These are phyloP conservation scores for Urocolius indicus DNA, from an alignment of 2,113 vertebrate species.

Conservation along the genomic window DNA sequence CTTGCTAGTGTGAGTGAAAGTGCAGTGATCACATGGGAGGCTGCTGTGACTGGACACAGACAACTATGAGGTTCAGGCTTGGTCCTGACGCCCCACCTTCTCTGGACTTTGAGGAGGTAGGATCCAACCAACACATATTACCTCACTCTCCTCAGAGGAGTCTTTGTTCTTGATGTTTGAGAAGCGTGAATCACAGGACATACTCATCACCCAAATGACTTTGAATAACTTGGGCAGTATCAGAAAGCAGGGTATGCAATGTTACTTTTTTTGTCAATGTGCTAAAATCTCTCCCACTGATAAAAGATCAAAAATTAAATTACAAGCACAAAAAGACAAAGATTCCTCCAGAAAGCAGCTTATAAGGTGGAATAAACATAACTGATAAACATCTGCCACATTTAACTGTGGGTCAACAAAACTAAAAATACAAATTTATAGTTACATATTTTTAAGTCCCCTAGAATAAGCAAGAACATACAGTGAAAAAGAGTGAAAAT, in stretches of 20 bases:
- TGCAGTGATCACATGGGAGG: not conserved
- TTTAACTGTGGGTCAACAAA: not conserved
- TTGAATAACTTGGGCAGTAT: not conserved
- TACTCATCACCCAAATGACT: not conserved
- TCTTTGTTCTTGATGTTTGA: not conserved
- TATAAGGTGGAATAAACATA: not conserved
- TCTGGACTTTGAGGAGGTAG: not conserved
- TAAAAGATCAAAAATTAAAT: not conserved
- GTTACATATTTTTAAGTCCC: not conserved
- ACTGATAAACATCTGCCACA: not conserved
- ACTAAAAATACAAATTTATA: not conserved
- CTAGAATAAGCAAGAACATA: not conserved
- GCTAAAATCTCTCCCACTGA: not conserved
- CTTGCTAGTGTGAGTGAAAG: not conserved
- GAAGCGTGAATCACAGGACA: not conserved
- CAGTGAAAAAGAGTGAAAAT: not conserved
- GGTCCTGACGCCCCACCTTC: not conserved
- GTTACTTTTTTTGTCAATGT: not conserved
- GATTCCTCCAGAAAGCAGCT: not conserved
- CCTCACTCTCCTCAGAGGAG: not conserved
- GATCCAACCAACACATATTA: fast-evolving
- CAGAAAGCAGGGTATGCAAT: not conserved
- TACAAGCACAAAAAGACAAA: not conserved
- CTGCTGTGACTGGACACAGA: not conserved
- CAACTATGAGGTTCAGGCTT: not conserved